Evolutionary conservation across 2,113 vertebrate species (phyloP).

Genomic region (Clinocottus analis): DNA sequence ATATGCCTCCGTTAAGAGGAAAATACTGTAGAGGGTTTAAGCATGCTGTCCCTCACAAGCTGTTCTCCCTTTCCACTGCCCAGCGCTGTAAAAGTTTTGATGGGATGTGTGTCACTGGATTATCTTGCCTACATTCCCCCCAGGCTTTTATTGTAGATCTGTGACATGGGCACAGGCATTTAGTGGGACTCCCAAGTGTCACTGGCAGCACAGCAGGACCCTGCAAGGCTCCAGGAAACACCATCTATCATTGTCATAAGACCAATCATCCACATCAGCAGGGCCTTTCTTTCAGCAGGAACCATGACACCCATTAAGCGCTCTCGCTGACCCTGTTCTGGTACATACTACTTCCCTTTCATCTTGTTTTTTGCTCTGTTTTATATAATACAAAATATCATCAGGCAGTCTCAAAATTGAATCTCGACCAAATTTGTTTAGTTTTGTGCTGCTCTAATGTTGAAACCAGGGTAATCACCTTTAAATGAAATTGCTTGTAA

Average conservation of each 20-base stretch:
- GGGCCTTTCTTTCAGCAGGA: slow-evolving; percentile 70
- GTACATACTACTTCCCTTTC: slow-evolving; percentile 44
- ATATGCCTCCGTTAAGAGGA: slow-evolving; percentile 28
- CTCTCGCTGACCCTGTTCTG: slow-evolving; percentile 57
- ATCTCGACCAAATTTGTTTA: not conserved
- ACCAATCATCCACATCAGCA: slow-evolving; percentile 77
- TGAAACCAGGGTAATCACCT: not conserved
- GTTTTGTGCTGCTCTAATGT: not conserved
- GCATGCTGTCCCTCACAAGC: slow-evolving; percentile 22
- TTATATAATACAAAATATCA: slow-evolving; percentile 20
- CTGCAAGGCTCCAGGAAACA: slow-evolving; percentile 73
- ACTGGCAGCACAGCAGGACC: slow-evolving; percentile 72
- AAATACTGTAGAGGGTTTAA: slow-evolving; percentile 26
- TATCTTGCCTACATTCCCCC: slow-evolving; percentile 65
- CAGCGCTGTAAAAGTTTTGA: slow-evolving; percentile 68
- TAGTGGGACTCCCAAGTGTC: slow-evolving; percentile 78
- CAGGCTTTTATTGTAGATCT: slow-evolving; percentile 63
- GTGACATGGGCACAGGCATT: slow-evolving; percentile 70
- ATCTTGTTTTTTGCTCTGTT: slow-evolving; percentile 17
- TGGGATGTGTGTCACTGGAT: slow-evolving; percentile 73
- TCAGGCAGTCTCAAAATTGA: not conserved
- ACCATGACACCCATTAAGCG: slow-evolving; percentile 67
- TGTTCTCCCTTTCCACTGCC: slow-evolving; percentile 51
- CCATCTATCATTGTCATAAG: slow-evolving; percentile 81
- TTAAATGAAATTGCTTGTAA: slow-evolving; percentile 26